These are phyloP conservation scores for Psilopsiagon aurifrons DNA, from an alignment of 2,113 vertebrate genomes.

Conservation along the genomic window DNA sequence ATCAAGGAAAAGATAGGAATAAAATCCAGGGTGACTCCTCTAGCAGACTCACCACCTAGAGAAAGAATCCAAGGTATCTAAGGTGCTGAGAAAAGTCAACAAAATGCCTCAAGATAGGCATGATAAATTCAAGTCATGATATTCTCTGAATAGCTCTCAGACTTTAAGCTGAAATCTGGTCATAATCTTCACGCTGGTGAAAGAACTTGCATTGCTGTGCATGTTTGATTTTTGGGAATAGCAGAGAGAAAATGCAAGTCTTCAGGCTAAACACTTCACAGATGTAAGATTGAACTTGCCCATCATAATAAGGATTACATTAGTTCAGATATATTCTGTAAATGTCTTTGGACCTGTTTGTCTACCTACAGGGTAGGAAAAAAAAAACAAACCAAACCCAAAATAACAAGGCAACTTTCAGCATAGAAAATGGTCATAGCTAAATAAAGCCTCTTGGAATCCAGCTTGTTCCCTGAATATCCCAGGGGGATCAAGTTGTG, in stretches of 20 bases:
- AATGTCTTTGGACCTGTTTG: slow-evolving; percentile 20
- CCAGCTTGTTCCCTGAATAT: not conserved
- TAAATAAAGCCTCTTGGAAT: slow-evolving; percentile 26
- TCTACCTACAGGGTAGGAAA: not conserved
- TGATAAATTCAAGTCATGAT: not conserved
- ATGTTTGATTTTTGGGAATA: not conserved
- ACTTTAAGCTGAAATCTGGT: not conserved
- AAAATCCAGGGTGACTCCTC: not conserved
- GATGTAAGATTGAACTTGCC: not conserved
- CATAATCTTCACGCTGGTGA: not conserved
- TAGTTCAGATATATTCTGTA: not conserved
- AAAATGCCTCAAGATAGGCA: not conserved
- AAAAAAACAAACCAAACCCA: not conserved
- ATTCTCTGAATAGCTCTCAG: not conserved
- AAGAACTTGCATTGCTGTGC: not conserved
- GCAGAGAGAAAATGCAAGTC: not conserved
- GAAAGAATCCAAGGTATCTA: not conserved
- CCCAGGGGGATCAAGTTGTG: not conserved
- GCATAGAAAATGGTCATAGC: not conserved
- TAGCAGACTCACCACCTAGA: not conserved
- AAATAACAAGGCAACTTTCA: not conserved
- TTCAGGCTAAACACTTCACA: not conserved
- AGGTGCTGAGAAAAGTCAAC: not conserved
- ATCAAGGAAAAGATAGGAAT: not conserved
- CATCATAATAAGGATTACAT: not conserved